phyloP scores from a whole-genome alignment of 1,140 invertebrate species.

The Saxidomus purpurata region DNA sequence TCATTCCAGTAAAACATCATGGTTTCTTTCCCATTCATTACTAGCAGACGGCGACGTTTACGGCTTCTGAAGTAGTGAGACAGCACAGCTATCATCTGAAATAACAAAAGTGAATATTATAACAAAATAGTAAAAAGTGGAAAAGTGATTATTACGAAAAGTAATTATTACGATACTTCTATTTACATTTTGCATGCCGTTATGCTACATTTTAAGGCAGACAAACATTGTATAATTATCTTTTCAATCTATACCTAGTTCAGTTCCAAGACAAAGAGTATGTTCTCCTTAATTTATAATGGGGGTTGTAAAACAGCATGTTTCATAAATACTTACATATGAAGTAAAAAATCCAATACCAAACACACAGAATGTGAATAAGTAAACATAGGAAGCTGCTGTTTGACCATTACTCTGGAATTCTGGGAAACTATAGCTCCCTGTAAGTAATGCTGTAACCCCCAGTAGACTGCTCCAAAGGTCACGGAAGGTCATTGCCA shows the following conservation, averaged over 20 bases:
- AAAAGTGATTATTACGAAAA: too few species aligned
- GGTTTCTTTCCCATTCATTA: conserved; percentile 75
- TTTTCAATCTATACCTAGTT: too few species aligned
- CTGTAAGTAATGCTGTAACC: conserved; percentile 76
- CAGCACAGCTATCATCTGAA: conserved; percentile 81
- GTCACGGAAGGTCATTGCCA: conserved; percentile 75
- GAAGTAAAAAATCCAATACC: conserved; percentile 76
- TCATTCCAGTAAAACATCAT: conserved; percentile 80
- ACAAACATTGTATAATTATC: too few species aligned
- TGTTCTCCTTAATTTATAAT: too few species aligned
- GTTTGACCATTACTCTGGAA: conserved; percentile 52
- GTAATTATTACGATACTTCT: too few species aligned
- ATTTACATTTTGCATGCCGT: too few species aligned
- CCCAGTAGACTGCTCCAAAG: conserved; percentile 77
- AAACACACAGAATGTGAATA: conserved; percentile 77
- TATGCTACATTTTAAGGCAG: too few species aligned
- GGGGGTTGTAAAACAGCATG: too few species aligned
- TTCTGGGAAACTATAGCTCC: conserved; percentile 66
- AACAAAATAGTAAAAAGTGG: too few species aligned
- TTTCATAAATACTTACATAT: conserved; percentile 82
- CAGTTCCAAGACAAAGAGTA: too few species aligned
- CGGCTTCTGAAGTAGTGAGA: conserved; percentile 58
- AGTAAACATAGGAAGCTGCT: conserved; percentile 71
- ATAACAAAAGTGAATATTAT: conserved; percentile 45
- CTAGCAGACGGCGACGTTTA: conserved; percentile 70